Conservation (phyloP, 2,797 vertebrate genomes). For the Anguilla anguilla region DNA sequence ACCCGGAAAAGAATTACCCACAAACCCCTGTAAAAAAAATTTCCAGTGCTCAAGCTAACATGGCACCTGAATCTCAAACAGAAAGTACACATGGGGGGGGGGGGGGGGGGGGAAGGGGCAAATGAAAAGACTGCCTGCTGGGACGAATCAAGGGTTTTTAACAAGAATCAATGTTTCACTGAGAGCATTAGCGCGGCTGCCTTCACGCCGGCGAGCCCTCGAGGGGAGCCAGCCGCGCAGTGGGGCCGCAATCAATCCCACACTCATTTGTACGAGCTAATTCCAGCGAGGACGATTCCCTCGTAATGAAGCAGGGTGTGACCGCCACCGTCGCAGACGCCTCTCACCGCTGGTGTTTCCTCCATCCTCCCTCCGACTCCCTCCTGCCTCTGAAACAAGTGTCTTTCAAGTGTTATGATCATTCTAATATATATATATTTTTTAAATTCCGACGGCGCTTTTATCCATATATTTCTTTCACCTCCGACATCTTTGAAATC, state of each 20-base stretch:
- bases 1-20: background rate
- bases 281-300: background rate
- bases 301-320: background rate
- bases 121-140: background rate
- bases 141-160: slow-evolving; percentile 17
- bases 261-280: slow-evolving; percentile 8
- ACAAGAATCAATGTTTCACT: slow-evolving; percentile 12
- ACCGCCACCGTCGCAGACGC: background rate
- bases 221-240: background rate
- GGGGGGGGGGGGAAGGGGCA: background rate
- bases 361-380: background rate
- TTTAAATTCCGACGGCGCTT: background rate
- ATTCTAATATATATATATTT: background rate
- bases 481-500: background rate
- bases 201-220: background rate
- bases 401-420: background rate
- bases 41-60: background rate
- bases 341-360: background rate
- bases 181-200: background rate
- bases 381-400: background rate
- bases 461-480: background rate
- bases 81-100: background rate
- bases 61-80: slow-evolving; percentile 5
- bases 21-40: background rate
- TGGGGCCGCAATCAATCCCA: slow-evolving; percentile 8